Conservation (phyloP, 2,888 invertebrate species). For the Platerodrilus igneus region DNA sequence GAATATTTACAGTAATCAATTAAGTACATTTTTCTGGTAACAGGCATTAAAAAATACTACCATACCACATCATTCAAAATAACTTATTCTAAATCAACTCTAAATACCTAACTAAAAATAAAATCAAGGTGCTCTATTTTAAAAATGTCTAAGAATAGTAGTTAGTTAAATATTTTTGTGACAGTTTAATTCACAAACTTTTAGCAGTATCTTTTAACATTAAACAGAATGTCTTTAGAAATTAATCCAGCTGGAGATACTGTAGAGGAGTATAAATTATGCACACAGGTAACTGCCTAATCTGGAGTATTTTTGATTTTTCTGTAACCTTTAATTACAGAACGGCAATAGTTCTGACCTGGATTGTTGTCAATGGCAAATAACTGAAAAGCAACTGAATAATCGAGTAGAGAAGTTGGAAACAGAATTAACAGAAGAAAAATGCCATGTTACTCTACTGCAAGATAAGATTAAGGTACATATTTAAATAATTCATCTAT, state of each 20-base stretch:
- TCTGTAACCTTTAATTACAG: too few relatives aligned
- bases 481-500: constrained; percentile 7
- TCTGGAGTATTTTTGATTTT: too few relatives aligned
- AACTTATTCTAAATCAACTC: too few relatives aligned
- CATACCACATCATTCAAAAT: too few relatives aligned
- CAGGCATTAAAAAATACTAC: too few relatives aligned
- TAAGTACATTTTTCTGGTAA: too few relatives aligned
- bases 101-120: too few relatives aligned
- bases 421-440: constrained; percentile 10
- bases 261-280: too few relatives aligned
- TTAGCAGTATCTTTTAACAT: not conserved
- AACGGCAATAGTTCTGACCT: constrained; percentile 1
- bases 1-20: too few relatives aligned
- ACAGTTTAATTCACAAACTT: constrained; percentile 9
- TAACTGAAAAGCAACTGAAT: constrained; percentile 5
- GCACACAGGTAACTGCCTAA: too few relatives aligned
- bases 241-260: constrained; percentile 5
- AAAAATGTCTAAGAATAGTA: constrained; percentile 32
- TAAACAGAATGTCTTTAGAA: constrained; percentile 7
- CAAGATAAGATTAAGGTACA: constrained; percentile 28
- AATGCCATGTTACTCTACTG: constrained; percentile 10
- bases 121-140: constrained; percentile 15
- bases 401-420: constrained; percentile 13
- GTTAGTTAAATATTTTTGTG: constrained; percentile 20
- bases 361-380: not conserved